These are phyloP conservation scores for Heliconius cydno DNA, from an alignment of 2,888 invertebrate genomes.

Conservation along the genomic window DNA sequence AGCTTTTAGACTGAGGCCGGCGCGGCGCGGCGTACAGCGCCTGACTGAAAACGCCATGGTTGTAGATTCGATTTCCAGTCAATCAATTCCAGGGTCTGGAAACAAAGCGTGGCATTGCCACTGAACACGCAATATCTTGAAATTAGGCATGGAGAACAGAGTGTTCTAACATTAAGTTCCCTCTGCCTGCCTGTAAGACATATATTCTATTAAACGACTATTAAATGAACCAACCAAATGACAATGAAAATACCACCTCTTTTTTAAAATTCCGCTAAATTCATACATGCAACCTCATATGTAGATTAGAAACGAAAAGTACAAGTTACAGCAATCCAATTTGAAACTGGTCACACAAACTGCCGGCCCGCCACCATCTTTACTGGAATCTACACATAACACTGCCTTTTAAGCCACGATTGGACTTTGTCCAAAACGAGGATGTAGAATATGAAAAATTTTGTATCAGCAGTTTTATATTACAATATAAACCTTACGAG, in stretches of 20 bases:
- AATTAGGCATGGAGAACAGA: background rate
- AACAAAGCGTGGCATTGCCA: background rate
- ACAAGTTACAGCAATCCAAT: constrained; percentile 5
- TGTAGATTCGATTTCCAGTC: background rate
- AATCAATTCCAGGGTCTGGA: background rate
- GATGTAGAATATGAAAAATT: constrained; percentile 29
- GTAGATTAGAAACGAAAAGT: constrained; percentile 21
- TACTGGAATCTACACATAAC: constrained; percentile 23
- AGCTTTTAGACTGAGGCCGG: too few relatives aligned
- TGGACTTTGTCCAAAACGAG: constrained; percentile 40
- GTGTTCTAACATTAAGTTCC: background rate
- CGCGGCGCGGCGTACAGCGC: background rate
- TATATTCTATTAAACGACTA: too few relatives aligned
- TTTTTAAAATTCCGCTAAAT: background rate
- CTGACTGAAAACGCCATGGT: background rate
- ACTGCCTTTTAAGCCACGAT: constrained; percentile 38
- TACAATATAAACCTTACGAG: background rate
- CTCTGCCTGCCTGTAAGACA: background rate
- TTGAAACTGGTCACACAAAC: constrained; percentile 31
- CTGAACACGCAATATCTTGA: background rate
- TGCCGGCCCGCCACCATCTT: constrained; percentile 34
- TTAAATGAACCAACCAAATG: background rate
- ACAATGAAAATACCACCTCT: background rate
- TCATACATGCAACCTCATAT: background rate
- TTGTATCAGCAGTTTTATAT: background rate